phyloP scores from a whole-genome alignment of 2,113 vertebrate species.

The Progne subis region DNA sequence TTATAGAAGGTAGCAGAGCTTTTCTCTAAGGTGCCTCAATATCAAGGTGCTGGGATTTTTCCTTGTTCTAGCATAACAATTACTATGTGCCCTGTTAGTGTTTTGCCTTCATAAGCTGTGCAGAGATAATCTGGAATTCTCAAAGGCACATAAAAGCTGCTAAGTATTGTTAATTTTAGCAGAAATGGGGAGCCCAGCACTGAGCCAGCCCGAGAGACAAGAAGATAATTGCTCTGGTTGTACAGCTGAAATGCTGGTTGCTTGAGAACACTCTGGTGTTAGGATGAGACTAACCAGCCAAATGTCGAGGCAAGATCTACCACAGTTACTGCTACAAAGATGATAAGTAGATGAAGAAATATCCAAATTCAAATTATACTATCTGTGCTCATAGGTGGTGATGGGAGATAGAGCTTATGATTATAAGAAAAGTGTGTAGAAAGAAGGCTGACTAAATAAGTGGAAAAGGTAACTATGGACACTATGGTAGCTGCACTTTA shows the following conservation, averaged over 20 bases:
- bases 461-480: not conserved
- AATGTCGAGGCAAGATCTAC: not conserved
- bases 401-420: not conserved
- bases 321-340: not conserved
- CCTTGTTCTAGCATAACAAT: not conserved
- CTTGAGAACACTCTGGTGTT: not conserved
- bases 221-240: not conserved
- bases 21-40: not conserved
- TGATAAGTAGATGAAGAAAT: not conserved
- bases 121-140: not conserved
- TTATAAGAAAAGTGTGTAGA: not conserved
- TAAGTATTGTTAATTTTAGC: not conserved
- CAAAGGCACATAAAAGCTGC: not conserved
- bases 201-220: not conserved
- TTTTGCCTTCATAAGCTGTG: not conserved
- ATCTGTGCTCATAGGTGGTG: accelerated
- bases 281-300: not conserved
- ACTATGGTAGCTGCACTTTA: not conserved
- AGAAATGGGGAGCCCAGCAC: not conserved
- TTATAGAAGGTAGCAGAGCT: not conserved
- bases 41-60: not conserved
- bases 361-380: not conserved
- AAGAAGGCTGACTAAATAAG: not conserved
- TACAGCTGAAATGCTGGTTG: not conserved
- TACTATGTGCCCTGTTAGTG: not conserved